These are phyloP conservation scores for Zaprionus bogoriensis DNA, from an alignment of 2,888 invertebrate genomes.

Conservation along the genomic window DNA sequence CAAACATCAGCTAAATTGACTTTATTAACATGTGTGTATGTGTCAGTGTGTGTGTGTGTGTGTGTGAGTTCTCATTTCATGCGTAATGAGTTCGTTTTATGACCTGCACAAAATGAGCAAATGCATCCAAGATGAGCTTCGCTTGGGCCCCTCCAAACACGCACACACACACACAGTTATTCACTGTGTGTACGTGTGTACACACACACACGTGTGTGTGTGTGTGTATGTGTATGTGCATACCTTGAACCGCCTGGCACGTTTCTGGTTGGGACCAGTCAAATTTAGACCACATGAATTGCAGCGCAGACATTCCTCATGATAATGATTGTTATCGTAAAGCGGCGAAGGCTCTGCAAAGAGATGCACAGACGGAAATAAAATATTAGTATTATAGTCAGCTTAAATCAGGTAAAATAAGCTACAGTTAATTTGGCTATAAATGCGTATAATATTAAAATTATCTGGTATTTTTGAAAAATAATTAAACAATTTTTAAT, in stretches of 20 bases:
- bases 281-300: constrained; percentile 97
- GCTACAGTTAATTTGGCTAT: no score
- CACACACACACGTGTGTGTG: no score
- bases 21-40: constrained; percentile 21
- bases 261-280: constrained; percentile 93
- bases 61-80: constrained; percentile 38
- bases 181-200: neutral
- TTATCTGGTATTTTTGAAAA: no score
- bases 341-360: constrained; percentile 93
- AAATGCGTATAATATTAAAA: no score
- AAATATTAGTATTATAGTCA: neutral
- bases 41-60: neutral
- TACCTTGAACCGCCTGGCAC: constrained; percentile 87
- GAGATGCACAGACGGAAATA: constrained; percentile 2
- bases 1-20: constrained; percentile 37
- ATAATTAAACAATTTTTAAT: no score
- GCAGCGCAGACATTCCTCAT: constrained; percentile 98
- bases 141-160: no score
- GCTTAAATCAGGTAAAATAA: no score
- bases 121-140: constrained; percentile 64
- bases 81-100: constrained; percentile 57
- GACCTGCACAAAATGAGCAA: constrained; percentile 50
- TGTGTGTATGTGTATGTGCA: constrained; percentile 27
- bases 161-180: no score
- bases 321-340: constrained; percentile 97